Evolutionary conservation across 2,888 invertebrate species (phyloP).

Genomic region (Acanthopleura granulata): DNA sequence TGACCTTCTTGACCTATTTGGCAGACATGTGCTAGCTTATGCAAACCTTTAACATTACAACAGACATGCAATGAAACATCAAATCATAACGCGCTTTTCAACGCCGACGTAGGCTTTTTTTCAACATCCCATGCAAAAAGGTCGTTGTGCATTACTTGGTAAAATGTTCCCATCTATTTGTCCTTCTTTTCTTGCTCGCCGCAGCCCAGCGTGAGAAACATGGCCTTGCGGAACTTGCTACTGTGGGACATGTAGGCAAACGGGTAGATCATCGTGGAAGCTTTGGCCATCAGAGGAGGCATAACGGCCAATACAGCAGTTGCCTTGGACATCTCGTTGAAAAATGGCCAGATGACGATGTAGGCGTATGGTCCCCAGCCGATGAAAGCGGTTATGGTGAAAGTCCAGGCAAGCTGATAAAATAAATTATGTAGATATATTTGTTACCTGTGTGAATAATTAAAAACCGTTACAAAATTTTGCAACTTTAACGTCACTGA

Average conservation of each 20-base stretch:
- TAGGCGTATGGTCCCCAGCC: slow-evolving; percentile 61
- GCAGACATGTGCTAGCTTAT: no score
- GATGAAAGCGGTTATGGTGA: slow-evolving; percentile 45
- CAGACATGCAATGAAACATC: no score
- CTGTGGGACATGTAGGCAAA: slow-evolving; percentile 46
- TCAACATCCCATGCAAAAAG: no score
- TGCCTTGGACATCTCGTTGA: slow-evolving; percentile 44
- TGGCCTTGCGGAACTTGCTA: slow-evolving; percentile 19
- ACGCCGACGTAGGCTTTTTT: no score
- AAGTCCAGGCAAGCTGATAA: slow-evolving; percentile 51
- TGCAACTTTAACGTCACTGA: no score
- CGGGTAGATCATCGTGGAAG: slow-evolving; percentile 57
- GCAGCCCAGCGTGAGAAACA: slow-evolving; percentile 2
- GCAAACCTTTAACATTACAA: no score
- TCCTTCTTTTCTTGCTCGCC: not conserved
- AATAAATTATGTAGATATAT: not conserved
- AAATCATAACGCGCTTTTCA: no score
- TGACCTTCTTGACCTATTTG: no score
- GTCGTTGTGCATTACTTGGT: no score
- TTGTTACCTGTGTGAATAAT: no score
- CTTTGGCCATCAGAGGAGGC: slow-evolving; percentile 62
- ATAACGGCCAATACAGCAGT: slow-evolving; percentile 55
- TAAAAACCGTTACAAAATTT: no score
- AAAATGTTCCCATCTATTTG: not conserved
- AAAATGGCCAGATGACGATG: slow-evolving; percentile 58